phyloP scores from a whole-genome alignment of 2,113 vertebrate genomes.

The Bubalus kerabau region DNA sequence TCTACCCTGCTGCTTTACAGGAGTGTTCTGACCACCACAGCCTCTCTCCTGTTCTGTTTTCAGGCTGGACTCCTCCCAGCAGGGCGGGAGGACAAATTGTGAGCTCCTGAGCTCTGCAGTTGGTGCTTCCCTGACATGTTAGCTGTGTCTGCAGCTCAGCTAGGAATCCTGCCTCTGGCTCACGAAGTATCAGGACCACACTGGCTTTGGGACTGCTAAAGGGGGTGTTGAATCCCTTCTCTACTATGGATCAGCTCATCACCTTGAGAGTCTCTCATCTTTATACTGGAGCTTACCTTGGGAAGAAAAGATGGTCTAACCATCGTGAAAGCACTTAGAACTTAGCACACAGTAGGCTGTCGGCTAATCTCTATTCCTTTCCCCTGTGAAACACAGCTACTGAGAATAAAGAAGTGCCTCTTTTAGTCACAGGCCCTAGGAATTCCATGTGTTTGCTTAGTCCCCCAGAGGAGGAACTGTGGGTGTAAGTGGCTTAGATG shows the following conservation, averaged over 20 bases:
- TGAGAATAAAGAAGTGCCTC: constrained; percentile 2
- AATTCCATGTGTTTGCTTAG: constrained; percentile 1
- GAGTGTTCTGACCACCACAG: neutral
- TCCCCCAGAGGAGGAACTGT: neutral
- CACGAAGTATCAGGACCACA: neutral
- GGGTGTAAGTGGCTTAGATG: neutral
- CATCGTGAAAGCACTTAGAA: neutral
- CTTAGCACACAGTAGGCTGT: neutral
- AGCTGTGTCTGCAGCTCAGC: neutral
- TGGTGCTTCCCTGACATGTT: neutral
- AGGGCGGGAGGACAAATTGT: neutral
- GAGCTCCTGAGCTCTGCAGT: neutral
- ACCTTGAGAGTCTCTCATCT: neutral
- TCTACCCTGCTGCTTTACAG: neutral
- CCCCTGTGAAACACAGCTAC: neutral
- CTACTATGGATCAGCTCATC: neutral
- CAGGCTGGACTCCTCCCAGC: neutral
- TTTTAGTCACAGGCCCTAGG: neutral
- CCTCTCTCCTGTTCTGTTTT: neutral
- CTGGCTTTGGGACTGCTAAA: neutral
- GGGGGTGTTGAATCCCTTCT: neutral
- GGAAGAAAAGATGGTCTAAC: neutral
- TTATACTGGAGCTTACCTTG: neutral
- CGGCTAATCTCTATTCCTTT: neutral
- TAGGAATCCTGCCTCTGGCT: neutral